Base-by-base conservation (phyloP, 1,140 invertebrate genomes). In the Oedothorax gibbosus region DNA sequence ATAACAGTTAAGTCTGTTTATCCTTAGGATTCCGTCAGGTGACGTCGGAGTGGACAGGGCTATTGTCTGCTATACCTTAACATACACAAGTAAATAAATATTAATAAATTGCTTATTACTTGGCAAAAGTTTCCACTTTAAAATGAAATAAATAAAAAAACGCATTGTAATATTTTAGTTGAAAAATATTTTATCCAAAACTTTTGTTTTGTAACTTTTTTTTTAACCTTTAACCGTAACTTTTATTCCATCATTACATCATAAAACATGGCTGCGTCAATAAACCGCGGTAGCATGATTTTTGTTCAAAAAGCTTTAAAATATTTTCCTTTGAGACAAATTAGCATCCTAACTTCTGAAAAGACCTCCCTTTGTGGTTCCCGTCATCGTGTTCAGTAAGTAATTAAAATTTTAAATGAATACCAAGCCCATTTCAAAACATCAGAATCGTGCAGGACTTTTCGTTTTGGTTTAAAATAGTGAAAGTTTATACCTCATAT, bases 241-340 rank as follows among this genome's bases (percentile, higher is more conserved):
- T 51, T 49, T 71, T n/a, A 7, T 10, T 3, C 15, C 11, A 18
- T 9, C 68, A 71, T 71, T 71, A 18, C 69, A 71, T 71, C 69
- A 71, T 53, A 53, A n/a, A 51, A 11, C 69, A 71, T 71, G 69
- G 69, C 69, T 54, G 69, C 50, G n/a, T 71, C 69, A 15, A 51
- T 51, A 20, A 53, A 14, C 54, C 21, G 49, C 4, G 20, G 20
- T 53, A 20, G n/a, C 12, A 53, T 71, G 69, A 71, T 53, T 71
- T 8, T 71, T 71, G 56, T 60, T 60, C 72, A 57, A 60, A 75
- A 57, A 75, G 12, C 54, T 7, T 21, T 57, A 15, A 53, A 75
- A 18, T 75, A 51, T 57, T 11, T 35, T 21, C 14, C 53, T 2
- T 49, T 35, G 56, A 56, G 54, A 11, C 20, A 60, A 57, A 75